Base-by-base conservation (phyloP, 2,113 vertebrate species). In the Sinocyclocheilus anshuiensis region DNA sequence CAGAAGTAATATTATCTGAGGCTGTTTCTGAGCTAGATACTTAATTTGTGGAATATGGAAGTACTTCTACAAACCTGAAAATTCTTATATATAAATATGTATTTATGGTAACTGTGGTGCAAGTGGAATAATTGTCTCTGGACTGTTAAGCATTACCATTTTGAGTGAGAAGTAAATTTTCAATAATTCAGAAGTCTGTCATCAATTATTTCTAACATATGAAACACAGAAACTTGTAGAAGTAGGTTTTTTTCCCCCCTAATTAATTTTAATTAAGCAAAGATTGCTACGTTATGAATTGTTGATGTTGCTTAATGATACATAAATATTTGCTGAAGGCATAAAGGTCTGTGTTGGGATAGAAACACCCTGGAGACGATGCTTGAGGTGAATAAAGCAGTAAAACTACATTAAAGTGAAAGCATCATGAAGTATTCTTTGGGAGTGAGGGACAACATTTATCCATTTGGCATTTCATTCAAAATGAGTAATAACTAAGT, bases 391-490 rank as follows among this genome's bases (percentile, higher is more conserved):
- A 55, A 33, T 55, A 77, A 77, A 77, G 26, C 24, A 18, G 48
- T 77, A 22, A 24, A 76, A 76, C 12, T 24, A 24, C 72, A 76
- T 76, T 12, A n/a, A 72, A 42, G 69, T 5, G 18, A 80, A 84
- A 92, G 88, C 88, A 88, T 93, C 89, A 89, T 90, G 92, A 94
- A 91, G 92, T 90, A 91, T 92, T 91, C 92, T 92, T 92, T 92
- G 88, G 90, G 91, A 93, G 92, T 90, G 90, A 79, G 90, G 92
- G 90, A 92, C 93, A 94, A 93, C 94, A 93, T 94, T 92, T 94
- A 94, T 95, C 93, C 94, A 93, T 94, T 95, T 93, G 82, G 87
- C 91, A 89, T 91, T 94, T 94, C 93, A 93, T 94, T 93, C 91
- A 89, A 90, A 93, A 92, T 48, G 48, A 81, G 79, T 65, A 45